Base-by-base conservation (phyloP, 53 echinoderm and acorn worm species). In the Antedon mediterranea region DNA sequence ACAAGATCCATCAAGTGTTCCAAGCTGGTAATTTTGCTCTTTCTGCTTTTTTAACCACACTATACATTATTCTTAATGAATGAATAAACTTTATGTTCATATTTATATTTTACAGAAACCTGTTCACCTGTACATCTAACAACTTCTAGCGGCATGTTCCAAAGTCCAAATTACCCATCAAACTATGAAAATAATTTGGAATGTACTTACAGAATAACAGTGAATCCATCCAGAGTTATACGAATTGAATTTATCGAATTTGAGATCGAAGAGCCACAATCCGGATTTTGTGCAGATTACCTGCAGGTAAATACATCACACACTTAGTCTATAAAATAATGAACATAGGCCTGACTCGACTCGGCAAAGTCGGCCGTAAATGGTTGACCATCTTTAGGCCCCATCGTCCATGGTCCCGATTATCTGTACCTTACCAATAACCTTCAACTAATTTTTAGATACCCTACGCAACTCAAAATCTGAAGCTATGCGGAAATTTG, bases 181-280 rank as follows among this genome's bases (percentile, higher is more conserved):
- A 32, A 34, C 28, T 89, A 89, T 71, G 85, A 82, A 30, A 76
- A 78, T 72, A 89, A 86, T 41, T 79, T 72, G 32, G 79, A 89
- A 72, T 89, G 89, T 15, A 79, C 77, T 0, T 79, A 33, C 0
- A 71, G 79, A 29, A 83, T 89, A 75, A 85, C 85, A 0, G 82
- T 85, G 0, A 27, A 72, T 29, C 85, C 79, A 14, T 82, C 74
- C 71, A 82, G 72, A 13, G 72, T 73, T 20, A 77, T 89, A 31
- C 78, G 80, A 71, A 75, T 89, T 28, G 30, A 71, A 31, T 89
- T 89, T 37, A 30, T 77, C 0, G 82, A 85, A 32, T 85, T 89
- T 71, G 71, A 57, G 7, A n/a, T 89, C 44, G 86, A 89, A 70
- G 75, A 57, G 20, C 79, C 79, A 28, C 74, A 82, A 72, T 77